Evolutionary conservation across 2,113 vertebrate species (phyloP), one percentile per base, ranked within the genome.

Genomic region (Otis tarda): DNA sequence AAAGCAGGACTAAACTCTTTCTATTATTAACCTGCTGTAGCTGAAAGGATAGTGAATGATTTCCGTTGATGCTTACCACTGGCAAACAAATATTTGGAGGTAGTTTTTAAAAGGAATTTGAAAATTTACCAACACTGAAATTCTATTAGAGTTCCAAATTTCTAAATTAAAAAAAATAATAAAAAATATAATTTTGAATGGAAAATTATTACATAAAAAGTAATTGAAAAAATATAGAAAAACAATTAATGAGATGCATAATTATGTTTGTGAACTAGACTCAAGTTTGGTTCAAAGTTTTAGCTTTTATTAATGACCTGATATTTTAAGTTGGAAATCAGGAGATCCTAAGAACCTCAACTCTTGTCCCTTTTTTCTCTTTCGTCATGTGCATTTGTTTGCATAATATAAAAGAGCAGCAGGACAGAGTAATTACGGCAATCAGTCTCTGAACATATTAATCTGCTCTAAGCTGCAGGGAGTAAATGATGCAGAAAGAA

Each of bases 381-480:
- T 95, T 89, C 77, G 94, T 95, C 95, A 41, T 96, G 83, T 90
- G 85, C 87, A 93, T 98, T 97, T 97, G 97, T 98, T 98, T 98
- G 97, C 97, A 96, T 98, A 98, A 98, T 98, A 96, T 74, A 97
- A 96, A 81, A 90, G 91, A 98, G 97, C 98, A 98, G 97, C 97
- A 98, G 97, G 98, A 97, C 96, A 96, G 87, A 96, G 95, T 98
- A 98, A 99, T 99, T 98, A 98, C 71, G 64, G 89, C 98, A 98
- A 98, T 98, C 98, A 98, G 97, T 98, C 97, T 97, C 97, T 93
- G 95, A 97, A 93, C 95, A 92, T 97, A 98, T 98, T 98, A 98
- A 98, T 99, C 98, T 98, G 97, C 97, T 95, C 97, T 98, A 97
- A 98, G 97, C 98, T 95, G 86, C 84, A 35, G 97, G 98, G 97